phyloP scores from a whole-genome alignment of 2,888 invertebrate species.

The Saturnia japonica region DNA sequence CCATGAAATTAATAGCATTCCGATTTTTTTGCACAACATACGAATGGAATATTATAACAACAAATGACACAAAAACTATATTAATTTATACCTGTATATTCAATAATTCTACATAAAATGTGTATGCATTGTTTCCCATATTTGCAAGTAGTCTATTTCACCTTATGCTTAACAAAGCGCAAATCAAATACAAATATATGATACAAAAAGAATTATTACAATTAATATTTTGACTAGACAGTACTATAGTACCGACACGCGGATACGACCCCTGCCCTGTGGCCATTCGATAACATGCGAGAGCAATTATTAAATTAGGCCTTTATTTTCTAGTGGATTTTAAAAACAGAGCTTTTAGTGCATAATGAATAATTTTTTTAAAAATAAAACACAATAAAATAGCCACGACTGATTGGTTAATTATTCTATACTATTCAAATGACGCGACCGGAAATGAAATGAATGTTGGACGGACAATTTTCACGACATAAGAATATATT shows the following conservation, averaged over 20 bases:
- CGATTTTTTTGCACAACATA: not conserved
- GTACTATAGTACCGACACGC: constrained; percentile 73
- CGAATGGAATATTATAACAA: not conserved
- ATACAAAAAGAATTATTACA: constrained; percentile 68
- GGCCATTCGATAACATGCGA: constrained; percentile 55
- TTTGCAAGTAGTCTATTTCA: constrained; percentile 48
- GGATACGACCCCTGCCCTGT: constrained; percentile 49
- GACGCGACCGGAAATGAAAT: not conserved
- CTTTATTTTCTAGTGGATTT: constrained; percentile 35
- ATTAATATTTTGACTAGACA: constrained; percentile 79
- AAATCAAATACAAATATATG: constrained; percentile 67
- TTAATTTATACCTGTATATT: not conserved
- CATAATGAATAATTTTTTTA: constrained; percentile 14
- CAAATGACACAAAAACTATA: not conserved
- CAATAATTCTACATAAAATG: constrained; percentile 30
- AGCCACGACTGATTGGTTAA: not conserved
- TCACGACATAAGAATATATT: constrained; percentile 20
- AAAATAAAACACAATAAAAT: not conserved
- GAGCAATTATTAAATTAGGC: constrained; percentile 48
- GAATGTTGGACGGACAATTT: constrained; percentile 28
- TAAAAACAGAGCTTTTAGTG: constrained; percentile 50
- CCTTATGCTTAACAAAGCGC: constrained; percentile 55
- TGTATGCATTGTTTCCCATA: constrained; percentile 29
- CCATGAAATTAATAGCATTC: not conserved
- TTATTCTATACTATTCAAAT: not conserved